phyloP scores from a whole-genome alignment of 2,797 vertebrate genomes.

The Thamnophis elegans region DNA sequence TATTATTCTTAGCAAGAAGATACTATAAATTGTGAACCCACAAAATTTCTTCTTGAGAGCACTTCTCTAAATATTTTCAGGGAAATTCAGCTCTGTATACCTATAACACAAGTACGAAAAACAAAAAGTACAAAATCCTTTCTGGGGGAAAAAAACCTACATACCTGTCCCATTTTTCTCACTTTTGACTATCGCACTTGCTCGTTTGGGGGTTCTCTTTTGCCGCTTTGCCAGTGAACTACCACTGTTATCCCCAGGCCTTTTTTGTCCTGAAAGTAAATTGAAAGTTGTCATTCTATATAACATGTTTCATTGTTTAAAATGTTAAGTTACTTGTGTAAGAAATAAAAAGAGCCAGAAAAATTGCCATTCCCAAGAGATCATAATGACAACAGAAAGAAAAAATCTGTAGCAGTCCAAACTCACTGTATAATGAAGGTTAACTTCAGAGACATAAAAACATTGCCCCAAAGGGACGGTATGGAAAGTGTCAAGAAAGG shows the following conservation, averaged over 20 bases:
- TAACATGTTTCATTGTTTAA: background rate
- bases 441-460: background rate
- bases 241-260: slow-evolving; percentile 79
- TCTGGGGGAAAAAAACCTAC: slow-evolving; percentile 2
- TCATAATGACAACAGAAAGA: background rate
- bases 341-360: background rate
- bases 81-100: background rate
- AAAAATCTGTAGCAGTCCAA: background rate
- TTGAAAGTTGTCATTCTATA: background rate
- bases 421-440: background rate
- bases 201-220: slow-evolving; percentile 91
- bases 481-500: background rate
- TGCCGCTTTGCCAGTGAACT: slow-evolving; percentile 88
- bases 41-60: background rate
- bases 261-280: slow-evolving; percentile 82
- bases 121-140: background rate
- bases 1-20: background rate
- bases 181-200: slow-evolving; percentile 76
- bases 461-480: background rate
- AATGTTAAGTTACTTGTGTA: background rate
- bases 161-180: slow-evolving; percentile 94
- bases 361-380: background rate
- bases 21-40: background rate
- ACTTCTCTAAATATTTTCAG: background rate
- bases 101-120: background rate